phyloP scores from a whole-genome alignment of 2,113 vertebrate genomes.

The Alexandromys fortis region DNA sequence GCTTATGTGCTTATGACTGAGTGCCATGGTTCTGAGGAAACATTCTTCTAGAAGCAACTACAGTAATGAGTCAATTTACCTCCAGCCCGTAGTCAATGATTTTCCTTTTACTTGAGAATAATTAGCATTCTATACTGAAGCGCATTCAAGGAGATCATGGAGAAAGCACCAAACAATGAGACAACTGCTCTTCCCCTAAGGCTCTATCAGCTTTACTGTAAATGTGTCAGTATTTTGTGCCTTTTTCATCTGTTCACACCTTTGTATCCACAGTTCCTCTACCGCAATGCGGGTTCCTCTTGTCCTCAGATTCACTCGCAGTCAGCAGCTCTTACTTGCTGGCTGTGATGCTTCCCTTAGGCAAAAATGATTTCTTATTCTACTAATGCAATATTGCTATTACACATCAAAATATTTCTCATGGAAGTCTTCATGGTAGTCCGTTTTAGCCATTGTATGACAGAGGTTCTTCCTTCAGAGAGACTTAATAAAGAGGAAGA shows the following conservation, averaged over 20 bases:
- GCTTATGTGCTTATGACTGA: conserved; percentile 67
- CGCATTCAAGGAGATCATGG: conserved; percentile 19
- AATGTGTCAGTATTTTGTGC: conserved; percentile 45
- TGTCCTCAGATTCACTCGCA: background rate
- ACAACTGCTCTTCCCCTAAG: background rate
- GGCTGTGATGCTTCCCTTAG: background rate
- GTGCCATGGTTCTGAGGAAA: conserved; percentile 66
- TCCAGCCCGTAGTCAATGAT: conserved; percentile 52
- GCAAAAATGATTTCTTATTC: background rate
- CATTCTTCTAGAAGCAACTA: conserved; percentile 54
- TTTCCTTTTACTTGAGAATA: conserved; percentile 48
- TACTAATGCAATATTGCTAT: background rate
- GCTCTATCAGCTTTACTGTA: background rate
- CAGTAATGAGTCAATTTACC: conserved; percentile 40
- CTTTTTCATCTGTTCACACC: conserved; percentile 1
- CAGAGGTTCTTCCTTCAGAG: background rate
- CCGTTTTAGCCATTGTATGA: background rate
- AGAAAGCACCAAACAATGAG: background rate
- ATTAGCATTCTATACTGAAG: background rate
- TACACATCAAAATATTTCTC: conserved; percentile 31
- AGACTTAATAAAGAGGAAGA: background rate
- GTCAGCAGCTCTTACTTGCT: conserved; percentile 25
- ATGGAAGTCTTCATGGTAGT: conserved; percentile 27
- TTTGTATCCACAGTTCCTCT: conserved; percentile 26
- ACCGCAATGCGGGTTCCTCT: background rate